Evolutionary conservation across 2,888 invertebrate species (phyloP), one percentile per base, ranked within the genome.

Genomic region (Thecophora atra): DNA sequence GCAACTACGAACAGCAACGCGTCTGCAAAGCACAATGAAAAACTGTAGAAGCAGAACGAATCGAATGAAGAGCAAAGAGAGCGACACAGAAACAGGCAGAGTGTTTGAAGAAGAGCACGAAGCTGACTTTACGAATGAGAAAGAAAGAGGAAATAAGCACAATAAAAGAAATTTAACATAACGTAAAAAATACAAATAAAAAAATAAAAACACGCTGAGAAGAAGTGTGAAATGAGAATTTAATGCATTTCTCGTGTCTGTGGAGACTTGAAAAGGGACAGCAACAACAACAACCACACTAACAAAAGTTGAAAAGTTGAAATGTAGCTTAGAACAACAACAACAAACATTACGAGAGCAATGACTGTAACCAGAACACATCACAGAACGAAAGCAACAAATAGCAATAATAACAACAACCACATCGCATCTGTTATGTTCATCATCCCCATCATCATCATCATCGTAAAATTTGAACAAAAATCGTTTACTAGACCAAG

Each of bases 181-280:
- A 19, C 63, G 58, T 24, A 26, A 58, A 58, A 63, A 63, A 63
- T 63, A 56, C 3, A 58, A 26, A 1, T 4, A 58, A 24, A 8
- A 58, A 58, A 58, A 28, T n/a, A 28, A 7, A 4, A 60, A 60
- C 19, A 6, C 4, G 26, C 26, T 17, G n/a, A 44, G 21, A 63
- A 62, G 6, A 64, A 64, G 54, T 42, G 37, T 54, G 67, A 67
- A 56, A 67, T 56, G 56, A 37, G 42, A 30, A 56, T 30, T n/a
- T 67, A 67, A 67, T 67, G 56, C 67, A 67, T 67, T 67, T 67
- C 37, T 26, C 19, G 67, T 67, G 72, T 67, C 30, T 47, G 42
- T 15, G 3, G 19, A 54, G 24, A 54, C 21, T 11, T 19, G 11
- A 54, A 54, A 54, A 24, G 11, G n/a, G 21, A 15, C 15, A 58